Conservation (phyloP, 1,140 invertebrate species). For the Ctenoplectra terminalis region DNA sequence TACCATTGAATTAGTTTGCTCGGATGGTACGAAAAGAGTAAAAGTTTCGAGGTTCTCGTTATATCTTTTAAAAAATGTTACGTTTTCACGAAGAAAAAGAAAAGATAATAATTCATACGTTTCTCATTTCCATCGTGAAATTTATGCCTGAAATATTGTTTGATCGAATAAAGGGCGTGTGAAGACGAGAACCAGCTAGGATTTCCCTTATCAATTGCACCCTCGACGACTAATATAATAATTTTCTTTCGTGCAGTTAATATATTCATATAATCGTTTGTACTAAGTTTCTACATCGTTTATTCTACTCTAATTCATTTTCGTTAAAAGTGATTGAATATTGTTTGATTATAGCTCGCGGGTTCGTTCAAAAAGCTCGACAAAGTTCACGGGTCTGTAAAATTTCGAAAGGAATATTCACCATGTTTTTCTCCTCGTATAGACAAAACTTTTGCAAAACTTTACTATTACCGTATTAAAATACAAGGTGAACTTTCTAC, state of each 20-base stretch:
- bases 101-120: background rate
- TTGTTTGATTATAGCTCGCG: background rate
- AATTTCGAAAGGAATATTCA: background rate
- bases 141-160: background rate
- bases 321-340: background rate
- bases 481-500: constrained; percentile 9
- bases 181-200: constrained; percentile 55
- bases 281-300: constrained; percentile 4
- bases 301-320: background rate
- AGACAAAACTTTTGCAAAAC: too few species aligned
- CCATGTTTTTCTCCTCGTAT: too few species aligned
- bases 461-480: background rate
- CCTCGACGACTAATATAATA: constrained; percentile 57
- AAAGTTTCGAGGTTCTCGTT: background rate
- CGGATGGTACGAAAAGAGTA: background rate
- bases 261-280: constrained; percentile 27
- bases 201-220: constrained; percentile 71
- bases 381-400: background rate
- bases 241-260: constrained; percentile 23
- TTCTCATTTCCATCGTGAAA: constrained; percentile 13
- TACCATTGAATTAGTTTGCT: background rate
- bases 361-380: background rate
- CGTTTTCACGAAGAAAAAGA: too few species aligned
- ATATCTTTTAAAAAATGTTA: too few species aligned
- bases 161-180: background rate